Evolutionary conservation across 1,140 invertebrate species (phyloP), one percentile per base, ranked within the genome.

Genomic region (Doryteuthis pealeii): DNA sequence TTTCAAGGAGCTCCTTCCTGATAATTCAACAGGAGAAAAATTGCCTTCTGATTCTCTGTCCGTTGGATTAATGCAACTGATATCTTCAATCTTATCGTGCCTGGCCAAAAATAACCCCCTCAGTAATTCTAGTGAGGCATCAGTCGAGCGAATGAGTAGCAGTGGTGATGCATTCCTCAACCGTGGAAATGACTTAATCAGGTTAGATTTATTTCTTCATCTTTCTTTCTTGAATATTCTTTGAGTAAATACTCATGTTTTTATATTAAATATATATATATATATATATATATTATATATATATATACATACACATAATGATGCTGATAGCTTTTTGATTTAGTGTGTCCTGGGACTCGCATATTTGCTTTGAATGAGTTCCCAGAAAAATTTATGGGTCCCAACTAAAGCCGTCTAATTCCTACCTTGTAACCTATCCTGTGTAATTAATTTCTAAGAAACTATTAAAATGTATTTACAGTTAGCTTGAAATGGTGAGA

Each of bases 151-250:
- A 30, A 86, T 84, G 83, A 83, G 80, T 69, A 80, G 78, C 73
- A 82, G 81, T 30, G 79, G 79, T 0, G 85, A 86, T 75, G 82
- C 83, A 4, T 84, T 86, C 72, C 79, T 80, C 4, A 82, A 71
- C 70, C 71, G 85, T 28, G 82, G 80, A 18, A 87, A 84, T 74
- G 86, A 87, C 74, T 77, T 87, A 31, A 85, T 87, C 35, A 87
- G 86, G 85, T 87, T 65, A 26, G 78, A 40, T 40, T 40, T 72
- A 30, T 15, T n/a, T 49, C 28, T 43, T 22, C 12, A 3, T 22
- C n/a, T 62, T 6, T 1, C 26, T 49, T 49, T 12, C 45, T 49
- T 49, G 12, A 22, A 22, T 22, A 15, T 49, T 49, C 45, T 49
- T 49, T 49, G 45, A 15, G 45, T 49, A 22, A 15, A 1, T 49